Percentiles rank a stretch among this genome's conserved stretches.
Evolutionary conservation across 1,140 invertebrate species (phyloP).

Genomic region (Hetaerina americana): DNA sequence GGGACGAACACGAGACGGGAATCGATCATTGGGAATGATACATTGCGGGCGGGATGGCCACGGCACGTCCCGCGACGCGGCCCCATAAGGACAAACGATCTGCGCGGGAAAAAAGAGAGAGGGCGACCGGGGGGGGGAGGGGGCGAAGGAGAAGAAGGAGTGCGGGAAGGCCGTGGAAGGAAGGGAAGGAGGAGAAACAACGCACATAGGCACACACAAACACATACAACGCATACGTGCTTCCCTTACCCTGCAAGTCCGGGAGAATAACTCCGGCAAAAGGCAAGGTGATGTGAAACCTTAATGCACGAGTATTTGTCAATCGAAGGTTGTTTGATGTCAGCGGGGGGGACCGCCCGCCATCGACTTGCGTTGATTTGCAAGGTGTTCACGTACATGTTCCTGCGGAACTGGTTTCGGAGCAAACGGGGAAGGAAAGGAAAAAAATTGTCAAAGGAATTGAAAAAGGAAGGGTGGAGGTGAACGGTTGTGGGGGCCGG

Average conservation of each 20-base stretch:
- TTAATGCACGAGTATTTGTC: not conserved
- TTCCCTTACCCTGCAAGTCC: not conserved
- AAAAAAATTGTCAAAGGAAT: slow-evolving; percentile 1
- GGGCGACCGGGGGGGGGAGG: too few species aligned
- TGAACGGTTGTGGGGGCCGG: too few species aligned
- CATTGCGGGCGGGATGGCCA: not conserved
- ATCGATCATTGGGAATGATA: not conserved
- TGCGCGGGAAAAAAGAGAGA: too few species aligned
- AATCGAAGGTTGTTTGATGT: not conserved
- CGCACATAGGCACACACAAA: too few species aligned
- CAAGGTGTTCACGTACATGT: not conserved
- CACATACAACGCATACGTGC: not conserved
- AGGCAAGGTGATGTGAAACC: not conserved
- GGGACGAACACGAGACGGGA: not conserved
- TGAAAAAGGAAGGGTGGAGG: not conserved
- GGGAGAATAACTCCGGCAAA: not conserved
- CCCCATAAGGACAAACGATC: not conserved
- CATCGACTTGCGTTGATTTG: not conserved
- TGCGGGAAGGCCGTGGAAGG: too few species aligned
- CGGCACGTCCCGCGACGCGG: not conserved
- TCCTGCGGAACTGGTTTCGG: not conserved
- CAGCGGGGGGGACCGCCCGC: not conserved
- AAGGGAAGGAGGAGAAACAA: too few species aligned
- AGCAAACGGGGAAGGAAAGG: not conserved
- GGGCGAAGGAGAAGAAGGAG: too few species aligned